These are phyloP conservation scores for Galaxias olidus DNA, from an alignment of 2,797 vertebrate genomes.

Conservation along the genomic window DNA sequence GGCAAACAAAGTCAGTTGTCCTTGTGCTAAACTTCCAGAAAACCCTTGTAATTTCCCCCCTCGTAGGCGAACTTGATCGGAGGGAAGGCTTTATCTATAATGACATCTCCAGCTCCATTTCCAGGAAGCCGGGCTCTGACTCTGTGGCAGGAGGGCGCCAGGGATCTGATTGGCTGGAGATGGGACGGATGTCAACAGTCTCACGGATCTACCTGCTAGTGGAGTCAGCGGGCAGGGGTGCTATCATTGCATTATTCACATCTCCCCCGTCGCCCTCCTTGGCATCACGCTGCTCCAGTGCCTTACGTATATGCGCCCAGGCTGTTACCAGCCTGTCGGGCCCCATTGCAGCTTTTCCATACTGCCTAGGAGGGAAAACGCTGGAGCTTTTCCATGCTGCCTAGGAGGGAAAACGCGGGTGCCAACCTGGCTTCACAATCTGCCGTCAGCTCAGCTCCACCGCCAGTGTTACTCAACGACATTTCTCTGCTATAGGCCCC, in stretches of 20 bases:
- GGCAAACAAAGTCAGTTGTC: constrained; percentile 49
- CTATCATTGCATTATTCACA: constrained; percentile 54
- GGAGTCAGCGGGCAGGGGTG: background rate
- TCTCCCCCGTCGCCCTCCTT: constrained; percentile 23
- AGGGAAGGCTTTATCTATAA: constrained; percentile 68
- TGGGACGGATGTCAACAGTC: constrained; percentile 31
- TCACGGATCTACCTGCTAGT: constrained; percentile 21
- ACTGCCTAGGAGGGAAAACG: constrained; percentile 44
- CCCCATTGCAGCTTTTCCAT: constrained; percentile 36
- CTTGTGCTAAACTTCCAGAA: constrained; percentile 54
- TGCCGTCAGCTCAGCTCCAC: constrained; percentile 42
- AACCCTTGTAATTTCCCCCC: constrained; percentile 64
- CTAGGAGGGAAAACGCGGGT: constrained; percentile 39
- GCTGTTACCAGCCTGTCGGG: constrained; percentile 32
- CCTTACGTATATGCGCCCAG: no score
- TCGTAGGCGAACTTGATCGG: constrained; percentile 48
- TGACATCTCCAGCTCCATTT: constrained; percentile 69
- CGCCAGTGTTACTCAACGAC: constrained; percentile 38
- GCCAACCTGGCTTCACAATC: constrained; percentile 46
- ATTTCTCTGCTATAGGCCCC: constrained; percentile 50
- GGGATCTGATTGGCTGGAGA: constrained; percentile 34
- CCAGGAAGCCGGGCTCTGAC: constrained; percentile 31
- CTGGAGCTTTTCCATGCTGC: constrained; percentile 39
- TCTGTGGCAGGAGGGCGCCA: constrained; percentile 35
- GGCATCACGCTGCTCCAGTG: constrained; percentile 16